Base-by-base conservation (phyloP, 2,797 vertebrate genomes). In the Triplophysa yarkandensis region DNA sequence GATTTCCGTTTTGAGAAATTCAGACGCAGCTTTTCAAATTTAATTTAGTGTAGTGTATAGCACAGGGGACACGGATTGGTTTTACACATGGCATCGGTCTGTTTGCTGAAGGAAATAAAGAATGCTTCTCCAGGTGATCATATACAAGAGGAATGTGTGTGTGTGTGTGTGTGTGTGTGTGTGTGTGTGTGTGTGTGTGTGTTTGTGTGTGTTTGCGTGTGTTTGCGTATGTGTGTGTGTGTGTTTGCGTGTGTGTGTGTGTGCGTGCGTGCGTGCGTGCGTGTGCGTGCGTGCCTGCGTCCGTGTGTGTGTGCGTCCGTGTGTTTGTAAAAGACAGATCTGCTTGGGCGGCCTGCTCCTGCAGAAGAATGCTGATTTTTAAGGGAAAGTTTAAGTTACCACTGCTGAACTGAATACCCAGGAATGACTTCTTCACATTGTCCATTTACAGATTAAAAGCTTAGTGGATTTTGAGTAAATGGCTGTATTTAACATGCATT, bases 61-160 rank as follows among this genome's bases (percentile, higher is more conserved):
- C 44, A 11, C n/a, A n/a, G 13, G 62, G n/a, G 30, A 6, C 6
- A 19, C 75, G 30, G 30, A 61, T 30, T 5, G 27, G 19, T 48
- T 44, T 21, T 21, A 28, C 19, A 60, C 46, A 50, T 2, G 16
- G n/a, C 13, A 21, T 50, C 39, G 54, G 34, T 76, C 19, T 68
- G 7, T 52, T 43, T 68, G 19, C 84, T 72, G 81, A 86, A 78
- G 84, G 80, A 89, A 88, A 88, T 84, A 82, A n/a, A n/a, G n/a
- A n/a, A n/a, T n/a, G n/a, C 81, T 74, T 77, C 74, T 72, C 50
- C 39, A 36, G 74, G 81, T 90, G 85, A 87, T 81, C 74, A 84
- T 85, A 83, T 83, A 78, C 73, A 69, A 74, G 71, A 80, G 87
- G 89, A 92, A 91, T 90, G 88, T 88, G 67, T 83, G 78, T 88